Percentiles rank a stretch among this genome's conserved stretches.
phyloP scores from a whole-genome alignment of 2,888 invertebrate genomes.

The Drosophila sordidula region DNA sequence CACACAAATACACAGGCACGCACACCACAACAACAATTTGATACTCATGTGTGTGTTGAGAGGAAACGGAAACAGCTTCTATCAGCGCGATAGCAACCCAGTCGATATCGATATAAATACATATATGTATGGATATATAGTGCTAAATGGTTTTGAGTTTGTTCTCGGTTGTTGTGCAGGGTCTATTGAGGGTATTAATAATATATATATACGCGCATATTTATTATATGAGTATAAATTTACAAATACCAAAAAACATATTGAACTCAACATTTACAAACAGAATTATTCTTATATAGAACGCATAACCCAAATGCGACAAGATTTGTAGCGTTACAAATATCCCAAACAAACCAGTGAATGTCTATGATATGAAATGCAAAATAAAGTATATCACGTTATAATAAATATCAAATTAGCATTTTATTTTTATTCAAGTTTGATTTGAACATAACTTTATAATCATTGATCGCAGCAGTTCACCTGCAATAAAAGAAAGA shows the following conservation, averaged over 20 bases:
- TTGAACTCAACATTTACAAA: conserved; percentile 67
- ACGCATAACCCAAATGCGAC: conserved; percentile 31
- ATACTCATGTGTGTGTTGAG: conserved; percentile 13
- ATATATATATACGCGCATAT: conserved; percentile 30
- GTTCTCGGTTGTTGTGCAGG: conserved; percentile 55
- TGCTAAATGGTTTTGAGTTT: conserved; percentile 40
- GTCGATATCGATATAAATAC: conserved; percentile 39
- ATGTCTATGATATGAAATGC: conserved; percentile 69
- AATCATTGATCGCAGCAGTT: background rate
- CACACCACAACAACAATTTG: conserved; percentile 2
- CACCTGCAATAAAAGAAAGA: conserved; percentile 36
- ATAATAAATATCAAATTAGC: conserved; percentile 50
- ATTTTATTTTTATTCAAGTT: conserved; percentile 44
- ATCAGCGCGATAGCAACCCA: conserved; percentile 33
- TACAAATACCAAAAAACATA: conserved; percentile 63
- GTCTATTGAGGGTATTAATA: conserved; percentile 57
- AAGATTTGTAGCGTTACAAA: conserved; percentile 50
- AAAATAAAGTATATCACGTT: conserved; percentile 78
- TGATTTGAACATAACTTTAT: conserved; percentile 4
- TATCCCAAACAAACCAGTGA: conserved; percentile 52
- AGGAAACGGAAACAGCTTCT: conserved; percentile 38
- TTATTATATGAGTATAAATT: conserved; percentile 53
- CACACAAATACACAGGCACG: background rate
- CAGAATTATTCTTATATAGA: conserved; percentile 61
- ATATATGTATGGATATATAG: conserved; percentile 16